Conservation (phyloP, 2,888 invertebrate species). For the Tethea ocularis region DNA sequence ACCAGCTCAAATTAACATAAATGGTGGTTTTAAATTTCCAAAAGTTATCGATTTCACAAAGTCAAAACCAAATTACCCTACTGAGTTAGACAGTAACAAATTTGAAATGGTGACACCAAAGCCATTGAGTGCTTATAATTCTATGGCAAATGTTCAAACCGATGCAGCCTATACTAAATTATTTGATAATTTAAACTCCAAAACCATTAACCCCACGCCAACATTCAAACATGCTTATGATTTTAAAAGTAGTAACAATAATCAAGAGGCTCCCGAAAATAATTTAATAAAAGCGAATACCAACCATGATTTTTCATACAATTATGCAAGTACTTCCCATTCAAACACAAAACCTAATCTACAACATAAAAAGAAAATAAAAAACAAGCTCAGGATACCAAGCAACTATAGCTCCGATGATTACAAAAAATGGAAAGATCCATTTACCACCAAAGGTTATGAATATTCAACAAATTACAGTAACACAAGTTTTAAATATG, state of each 20-base stretch:
- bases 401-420: conserved; percentile 45
- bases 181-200: conserved; percentile 43
- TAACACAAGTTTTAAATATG: conserved; percentile 63
- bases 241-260: conserved; percentile 31
- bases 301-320: conserved; percentile 39
- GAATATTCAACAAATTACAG: conserved; percentile 68
- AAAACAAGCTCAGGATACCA: conserved; percentile 52
- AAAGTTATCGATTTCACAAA: conserved; percentile 73
- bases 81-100: conserved; percentile 56
- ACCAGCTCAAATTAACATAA: conserved; percentile 31
- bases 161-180: conserved; percentile 41
- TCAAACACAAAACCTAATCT: conserved; percentile 42
- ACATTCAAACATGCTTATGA: conserved; percentile 38
- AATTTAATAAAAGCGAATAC: conserved; percentile 35
- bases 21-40: conserved; percentile 51
- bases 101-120: conserved; percentile 44
- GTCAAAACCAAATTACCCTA: conserved; percentile 56
- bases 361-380: conserved; percentile 62
- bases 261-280: conserved; percentile 41
- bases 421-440: conserved; percentile 55
- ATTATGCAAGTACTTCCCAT: conserved; percentile 35
- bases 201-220: conserved; percentile 36
- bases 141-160: conserved; percentile 35
- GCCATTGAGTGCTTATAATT: conserved; percentile 38
- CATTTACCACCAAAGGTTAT: conserved; percentile 54